Conservation (phyloP, 2,888 invertebrate genomes). For the Drosophila multiciliata region DNA sequence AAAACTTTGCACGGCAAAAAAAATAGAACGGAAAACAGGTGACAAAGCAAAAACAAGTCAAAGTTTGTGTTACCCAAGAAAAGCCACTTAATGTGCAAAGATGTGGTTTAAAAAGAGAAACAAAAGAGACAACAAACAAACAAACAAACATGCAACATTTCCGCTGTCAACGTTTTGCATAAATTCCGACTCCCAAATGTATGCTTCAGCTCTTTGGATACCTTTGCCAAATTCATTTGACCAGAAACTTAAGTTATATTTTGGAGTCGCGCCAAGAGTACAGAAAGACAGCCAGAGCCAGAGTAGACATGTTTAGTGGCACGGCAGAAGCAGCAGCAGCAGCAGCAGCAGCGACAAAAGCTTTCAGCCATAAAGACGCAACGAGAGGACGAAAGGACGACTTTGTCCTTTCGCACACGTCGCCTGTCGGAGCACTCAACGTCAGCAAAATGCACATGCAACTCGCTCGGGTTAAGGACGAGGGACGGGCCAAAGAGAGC, state of each 20-base stretch:
- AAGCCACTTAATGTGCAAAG: constrained; percentile 74
- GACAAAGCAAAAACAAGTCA: constrained; percentile 67
- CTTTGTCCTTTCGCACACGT: constrained; percentile 61
- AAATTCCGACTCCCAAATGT: constrained; percentile 62
- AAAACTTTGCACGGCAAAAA: constrained; percentile 56
- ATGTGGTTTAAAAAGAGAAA: constrained; percentile 64
- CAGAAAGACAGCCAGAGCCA: constrained; percentile 36
- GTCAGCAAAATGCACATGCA: constrained; percentile 74
- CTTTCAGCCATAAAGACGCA: constrained; percentile 78
- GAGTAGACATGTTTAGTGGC: constrained; percentile 79
- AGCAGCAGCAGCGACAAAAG: constrained; percentile 80
- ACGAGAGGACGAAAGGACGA: constrained; percentile 51
- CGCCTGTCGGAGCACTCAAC: constrained; percentile 77
- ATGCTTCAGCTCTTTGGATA: constrained; percentile 57
- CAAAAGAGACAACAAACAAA: constrained; percentile 12
- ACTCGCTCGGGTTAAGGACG: constrained; percentile 24
- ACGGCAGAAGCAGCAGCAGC: constrained; percentile 61
- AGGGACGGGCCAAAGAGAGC: neutral
- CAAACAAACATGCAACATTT: constrained; percentile 62
- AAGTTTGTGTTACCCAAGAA: constrained; percentile 20
- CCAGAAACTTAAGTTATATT: constrained; percentile 84
- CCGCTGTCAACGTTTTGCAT: constrained; percentile 66
- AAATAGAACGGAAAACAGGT: constrained; percentile 67
- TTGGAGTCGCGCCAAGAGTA: constrained; percentile 76
- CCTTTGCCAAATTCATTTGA: constrained; percentile 84